A percentile compares a stretch with the other conserved stretches of the same genome.
These are phyloP conservation scores for Heliconius erato DNA, from an alignment of 2,888 invertebrate genomes.

Conservation along the genomic window DNA sequence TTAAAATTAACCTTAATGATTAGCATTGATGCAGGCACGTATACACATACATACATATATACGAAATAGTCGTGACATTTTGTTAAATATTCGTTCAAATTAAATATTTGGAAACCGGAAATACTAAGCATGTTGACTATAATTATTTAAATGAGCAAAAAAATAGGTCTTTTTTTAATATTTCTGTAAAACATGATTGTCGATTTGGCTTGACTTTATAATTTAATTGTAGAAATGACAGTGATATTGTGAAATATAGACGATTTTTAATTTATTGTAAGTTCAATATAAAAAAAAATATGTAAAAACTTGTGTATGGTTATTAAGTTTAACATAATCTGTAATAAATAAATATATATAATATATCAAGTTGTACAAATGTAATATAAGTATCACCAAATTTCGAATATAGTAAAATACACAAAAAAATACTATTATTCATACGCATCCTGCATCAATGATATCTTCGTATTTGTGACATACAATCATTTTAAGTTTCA, in stretches of 20 bases:
- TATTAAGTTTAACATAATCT: no score
- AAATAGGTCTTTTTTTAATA: background rate
- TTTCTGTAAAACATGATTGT: background rate
- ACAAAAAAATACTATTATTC: background rate
- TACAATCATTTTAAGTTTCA: slow-evolving; percentile 4
- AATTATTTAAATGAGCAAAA: background rate
- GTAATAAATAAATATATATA: no score
- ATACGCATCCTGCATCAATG: slow-evolving; percentile 16
- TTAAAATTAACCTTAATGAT: slow-evolving; percentile 28
- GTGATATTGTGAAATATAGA: background rate
- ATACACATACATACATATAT: background rate
- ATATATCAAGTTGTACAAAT: no score
- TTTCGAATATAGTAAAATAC: no score
- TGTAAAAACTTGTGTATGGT: no score
- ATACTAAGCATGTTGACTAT: background rate
- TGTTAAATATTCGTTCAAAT: background rate
- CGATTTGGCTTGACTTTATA: background rate
- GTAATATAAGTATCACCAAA: no score
- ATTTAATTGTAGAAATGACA: background rate
- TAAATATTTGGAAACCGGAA: background rate
- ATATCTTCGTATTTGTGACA: slow-evolving; percentile 9
- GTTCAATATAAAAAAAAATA: no score
- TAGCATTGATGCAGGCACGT: slow-evolving; percentile 14
- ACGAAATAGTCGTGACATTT: background rate
- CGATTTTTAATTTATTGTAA: background rate